Evolutionary conservation across 53 echinoderm and acorn worm species (phyloP), one percentile per base, ranked within the genome.

Genomic region (Echinarachnius parma): DNA sequence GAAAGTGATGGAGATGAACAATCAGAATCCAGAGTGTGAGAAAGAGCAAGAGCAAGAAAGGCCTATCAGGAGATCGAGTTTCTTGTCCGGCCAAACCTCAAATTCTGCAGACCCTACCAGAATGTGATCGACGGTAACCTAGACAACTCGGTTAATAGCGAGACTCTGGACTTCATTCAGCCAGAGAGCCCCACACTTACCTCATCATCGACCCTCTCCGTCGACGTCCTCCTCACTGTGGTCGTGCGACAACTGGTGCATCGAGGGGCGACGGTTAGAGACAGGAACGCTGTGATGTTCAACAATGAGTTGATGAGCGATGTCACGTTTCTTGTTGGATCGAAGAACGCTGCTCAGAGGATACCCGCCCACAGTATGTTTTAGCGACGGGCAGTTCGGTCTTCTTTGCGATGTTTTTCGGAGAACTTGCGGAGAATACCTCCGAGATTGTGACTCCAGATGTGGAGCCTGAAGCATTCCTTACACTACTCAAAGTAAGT

Each of bases 321-420:
- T 81, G 86, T 98, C 9, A 77, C 82, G 19, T 98, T 98, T 50
- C 29, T 88, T 45, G 98, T 98, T 4, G 98, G 98, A 10, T 81
- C 86, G 5, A 86, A 92, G 78, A 88, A 72, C 28, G 46, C 60
- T 0, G 47, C 65, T 4, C 85, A 98, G 58, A 78, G 78, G 42
- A 85, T 98, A 63, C 92, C 98, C 4, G 88, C 98, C 11, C 98
- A 98, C 67, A 98, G 77, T 98, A 88, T 50, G 86, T 98, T 20
- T 78, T 98, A 11, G 88, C 91, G 4, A 88, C 88, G 30, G 91
- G 92, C 1, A 98, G 98, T 50, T 91, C 98, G 1, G 98, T 98
- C 8, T 98, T 98, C 78, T 91, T 85, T 83, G 98, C 98, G 60
- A 98, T 98, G 98, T 98, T 98, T 62, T 88, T 83, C 52, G 88